Percentiles rank a stretch among this genome's conserved stretches.
Evolutionary conservation across 2,888 invertebrate species (phyloP).

Genomic region (Athalia circularis): DNA sequence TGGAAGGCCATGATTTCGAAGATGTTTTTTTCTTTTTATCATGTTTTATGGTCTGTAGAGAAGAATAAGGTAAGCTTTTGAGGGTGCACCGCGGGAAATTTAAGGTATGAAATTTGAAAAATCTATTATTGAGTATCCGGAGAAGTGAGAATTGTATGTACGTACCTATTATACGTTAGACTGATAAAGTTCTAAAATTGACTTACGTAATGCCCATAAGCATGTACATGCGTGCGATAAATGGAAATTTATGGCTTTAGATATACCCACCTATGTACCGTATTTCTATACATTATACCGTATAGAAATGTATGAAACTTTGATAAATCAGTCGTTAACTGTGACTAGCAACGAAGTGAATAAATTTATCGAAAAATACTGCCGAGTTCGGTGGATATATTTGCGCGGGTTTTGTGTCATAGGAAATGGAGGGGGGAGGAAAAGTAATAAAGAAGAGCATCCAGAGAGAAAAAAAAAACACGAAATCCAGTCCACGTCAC

Average conservation of each 20-base stretch:
- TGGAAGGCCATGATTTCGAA: neutral
- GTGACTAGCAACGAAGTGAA: neutral
- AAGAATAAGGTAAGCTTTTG: neutral
- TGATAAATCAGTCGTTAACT: constrained; percentile 11
- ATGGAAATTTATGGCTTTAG: neutral
- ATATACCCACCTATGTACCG: neutral
- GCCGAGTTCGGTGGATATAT: neutral
- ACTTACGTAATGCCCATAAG: neutral
- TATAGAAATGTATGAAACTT: constrained; percentile 1
- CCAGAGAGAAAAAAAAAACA: no score
- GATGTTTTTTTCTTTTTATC: neutral
- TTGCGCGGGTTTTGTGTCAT: neutral
- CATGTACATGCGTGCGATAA: neutral
- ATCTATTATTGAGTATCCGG: no score
- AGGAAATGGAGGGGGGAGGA: neutral
- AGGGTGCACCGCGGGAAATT: constrained; percentile 6
- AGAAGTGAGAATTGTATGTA: no score
- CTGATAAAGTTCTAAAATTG: constrained; percentile 8
- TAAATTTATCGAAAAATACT: neutral
- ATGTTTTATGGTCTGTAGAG: neutral
- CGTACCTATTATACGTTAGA: neutral
- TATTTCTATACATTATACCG: no score
- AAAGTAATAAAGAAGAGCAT: no score
- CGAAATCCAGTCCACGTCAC: constrained; percentile 2
- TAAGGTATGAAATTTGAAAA: no score